Conservation (phyloP, 2,888 invertebrate species). For the Drosophila sordidula region DNA sequence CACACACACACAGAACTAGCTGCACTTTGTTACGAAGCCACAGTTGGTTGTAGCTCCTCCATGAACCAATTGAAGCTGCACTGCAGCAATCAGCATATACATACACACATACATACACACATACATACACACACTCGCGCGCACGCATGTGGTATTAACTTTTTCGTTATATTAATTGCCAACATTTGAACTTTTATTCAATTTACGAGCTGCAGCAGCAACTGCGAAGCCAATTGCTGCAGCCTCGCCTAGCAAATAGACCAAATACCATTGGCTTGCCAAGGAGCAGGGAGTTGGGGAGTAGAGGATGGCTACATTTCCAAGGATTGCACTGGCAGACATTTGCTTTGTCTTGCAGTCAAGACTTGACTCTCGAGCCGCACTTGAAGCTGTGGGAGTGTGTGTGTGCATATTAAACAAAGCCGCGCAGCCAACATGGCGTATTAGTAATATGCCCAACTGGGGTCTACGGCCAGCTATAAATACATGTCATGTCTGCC, state of each 20-base stretch:
- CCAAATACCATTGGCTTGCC: conserved; percentile 6
- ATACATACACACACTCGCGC: conserved; percentile 29
- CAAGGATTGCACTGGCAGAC: conserved; percentile 39
- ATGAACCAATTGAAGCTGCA: conserved; percentile 17
- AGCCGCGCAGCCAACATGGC: conserved; percentile 50
- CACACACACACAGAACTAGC: not conserved
- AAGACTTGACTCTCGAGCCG: conserved; percentile 35
- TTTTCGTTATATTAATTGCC: conserved; percentile 84
- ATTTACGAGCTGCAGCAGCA: conserved; percentile 78
- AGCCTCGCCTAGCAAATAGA: conserved; percentile 37
- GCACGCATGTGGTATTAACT: conserved; percentile 68
- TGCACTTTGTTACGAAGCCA: conserved; percentile 18
- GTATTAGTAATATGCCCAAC: conserved; percentile 71
- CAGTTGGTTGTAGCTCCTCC: conserved; percentile 47
- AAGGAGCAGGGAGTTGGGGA: not conserved
- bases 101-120: conserved; percentile 33
- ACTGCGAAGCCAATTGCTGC: conserved; percentile 42
- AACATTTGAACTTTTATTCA: conserved; percentile 84
- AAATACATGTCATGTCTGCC: conserved; percentile 72
- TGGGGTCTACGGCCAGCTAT: conserved; percentile 69
- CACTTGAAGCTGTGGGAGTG: conserved; percentile 29
- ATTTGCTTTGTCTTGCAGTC: conserved; percentile 50
- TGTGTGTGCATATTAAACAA: conserved; percentile 41
- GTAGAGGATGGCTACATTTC: not conserved
- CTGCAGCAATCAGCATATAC: conserved; percentile 20